Percentiles rank a stretch among this genome's conserved stretches.
Evolutionary conservation across 1,140 invertebrate genomes (phyloP).

Genomic region (Andricus grossulariae): DNA sequence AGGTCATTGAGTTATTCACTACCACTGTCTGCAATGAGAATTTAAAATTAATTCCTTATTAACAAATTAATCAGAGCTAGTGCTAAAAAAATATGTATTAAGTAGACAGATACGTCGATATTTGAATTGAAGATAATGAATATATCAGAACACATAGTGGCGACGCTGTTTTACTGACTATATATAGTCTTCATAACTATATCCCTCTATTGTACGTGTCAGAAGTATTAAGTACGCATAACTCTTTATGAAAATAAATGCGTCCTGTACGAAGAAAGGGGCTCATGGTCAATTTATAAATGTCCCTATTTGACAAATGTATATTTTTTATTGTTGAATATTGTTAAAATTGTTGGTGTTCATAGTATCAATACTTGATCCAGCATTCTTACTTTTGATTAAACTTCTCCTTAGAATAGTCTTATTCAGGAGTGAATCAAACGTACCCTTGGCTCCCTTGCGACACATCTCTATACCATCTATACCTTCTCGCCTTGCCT

Average conservation of each 20-base stretch:
- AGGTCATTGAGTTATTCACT: no score
- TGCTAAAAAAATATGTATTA: neutral
- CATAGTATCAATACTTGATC: no score
- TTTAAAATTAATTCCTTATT: no score
- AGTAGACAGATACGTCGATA: neutral
- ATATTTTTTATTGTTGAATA: neutral
- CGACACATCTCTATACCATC: neutral
- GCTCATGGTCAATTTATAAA: constrained; percentile 8
- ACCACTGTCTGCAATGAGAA: no score
- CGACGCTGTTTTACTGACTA: constrained; percentile 9
- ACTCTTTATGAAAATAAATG: constrained; percentile 28
- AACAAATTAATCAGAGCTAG: neutral
- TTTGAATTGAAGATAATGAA: neutral
- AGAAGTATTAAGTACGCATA: constrained; percentile 27
- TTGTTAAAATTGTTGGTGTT: neutral
- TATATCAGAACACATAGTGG: neutral
- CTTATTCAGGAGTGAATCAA: neutral
- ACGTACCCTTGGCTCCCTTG: neutral
- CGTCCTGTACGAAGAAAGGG: constrained; percentile 29
- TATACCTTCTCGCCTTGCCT: constrained; percentile 34
- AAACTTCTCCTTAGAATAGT: neutral
- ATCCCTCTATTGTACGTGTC: constrained; percentile 29
- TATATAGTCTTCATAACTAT: constrained; percentile 17
- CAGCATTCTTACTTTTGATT: neutral
- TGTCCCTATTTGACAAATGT: neutral